Base-by-base conservation (phyloP, 2,888 invertebrate species). In the Heteromyza rotundicornis region DNA sequence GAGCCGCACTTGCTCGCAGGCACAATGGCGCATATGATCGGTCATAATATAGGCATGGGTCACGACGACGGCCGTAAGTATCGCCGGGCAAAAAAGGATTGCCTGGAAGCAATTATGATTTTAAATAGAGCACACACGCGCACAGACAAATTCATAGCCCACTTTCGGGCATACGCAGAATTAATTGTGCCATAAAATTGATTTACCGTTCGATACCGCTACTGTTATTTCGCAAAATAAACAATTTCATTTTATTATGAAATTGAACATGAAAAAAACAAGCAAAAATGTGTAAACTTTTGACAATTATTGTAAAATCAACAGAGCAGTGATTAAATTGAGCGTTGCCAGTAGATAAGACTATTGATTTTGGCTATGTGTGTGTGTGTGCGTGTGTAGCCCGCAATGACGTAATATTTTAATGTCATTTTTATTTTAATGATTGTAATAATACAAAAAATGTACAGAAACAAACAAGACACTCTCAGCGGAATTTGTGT, bases 11-110 rank as follows among this genome's bases (percentile, higher is more conserved):
- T 96, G 63, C 87, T 95, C 32, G 98, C 96, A n/a, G 95, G 95
- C 51, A 94, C 96, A 52, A 91, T 98, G 91, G 95, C 97, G 36
- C 98, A 99, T 81, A 96, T 97, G 94, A 94, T 98, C 74, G 98
- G 97, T 16, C 98, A 99, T 82, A 96, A 96, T 80, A 92, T 98
- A 74, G 98, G 98, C 83, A 91, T 96, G 90, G 92, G 92, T 5
- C 98, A 99, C 84, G 98, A 98, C 82, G 94, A 96, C 78, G 92
- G 92, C 51, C 88, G 92, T 85, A 87, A 86, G 87, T 86, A 32
- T 32, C 5, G 32, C 5, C 32, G 12, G 12, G 32, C 32, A 8
- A 32, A 5, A 32, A 32, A 32, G 32, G 7, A 12, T 8, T 12
- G 32, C 32, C 5, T 12, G 32, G 32, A 32, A 5, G 32, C 32